Evolutionary conservation across 2,113 vertebrate genomes (phyloP), one percentile per base, ranked within the genome.

Genomic region (Rissa tridactyla): DNA sequence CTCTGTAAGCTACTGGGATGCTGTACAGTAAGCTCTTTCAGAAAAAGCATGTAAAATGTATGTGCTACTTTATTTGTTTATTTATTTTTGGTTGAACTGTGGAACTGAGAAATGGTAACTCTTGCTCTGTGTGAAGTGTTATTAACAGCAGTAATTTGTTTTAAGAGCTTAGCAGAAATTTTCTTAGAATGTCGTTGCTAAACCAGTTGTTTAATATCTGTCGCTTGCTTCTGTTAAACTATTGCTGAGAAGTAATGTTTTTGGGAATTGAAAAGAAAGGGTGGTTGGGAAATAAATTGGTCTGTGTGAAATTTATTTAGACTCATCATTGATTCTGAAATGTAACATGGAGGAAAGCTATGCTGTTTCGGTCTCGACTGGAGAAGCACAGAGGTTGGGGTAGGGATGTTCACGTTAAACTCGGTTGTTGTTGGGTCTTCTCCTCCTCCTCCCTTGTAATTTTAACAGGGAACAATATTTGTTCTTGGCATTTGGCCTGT

Each of bases 11-110:
- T 73, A 17, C 66, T 44, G 51, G 51, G 75, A 47, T 90, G 73
- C 65, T 95, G 32, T 90, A 90, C 70, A 90, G 86, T 92, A 91
- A 94, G 70, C 49, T 90, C 75, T 86, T 92, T 89, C 65, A 96
- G 83, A 17, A 91, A 57, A 94, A 87, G 13, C 32, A 34, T 82
- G 6, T 65, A 46, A 95, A 69, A 82, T 80, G 69, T 66, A 51
- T 79, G n/a, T 94, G 34, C 70, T 80, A 11, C 27, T 52, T 76
- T 20, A 20, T 22, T 25, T 38, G 8, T 44, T 38, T 42, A 54
- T 42, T 1, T 29, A 69, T 61, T 80, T 77, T 78, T 19, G 46
- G 29, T 47, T 85, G 58, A 80, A 49, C n/a, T 66, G 21, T 54
- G 29, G 32, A 92, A 94, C 68, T 84, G 30, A 82, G 21, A 91